phyloP scores from a whole-genome alignment of 2,113 vertebrate species.

The Boleophthalmus pectinirostris region DNA sequence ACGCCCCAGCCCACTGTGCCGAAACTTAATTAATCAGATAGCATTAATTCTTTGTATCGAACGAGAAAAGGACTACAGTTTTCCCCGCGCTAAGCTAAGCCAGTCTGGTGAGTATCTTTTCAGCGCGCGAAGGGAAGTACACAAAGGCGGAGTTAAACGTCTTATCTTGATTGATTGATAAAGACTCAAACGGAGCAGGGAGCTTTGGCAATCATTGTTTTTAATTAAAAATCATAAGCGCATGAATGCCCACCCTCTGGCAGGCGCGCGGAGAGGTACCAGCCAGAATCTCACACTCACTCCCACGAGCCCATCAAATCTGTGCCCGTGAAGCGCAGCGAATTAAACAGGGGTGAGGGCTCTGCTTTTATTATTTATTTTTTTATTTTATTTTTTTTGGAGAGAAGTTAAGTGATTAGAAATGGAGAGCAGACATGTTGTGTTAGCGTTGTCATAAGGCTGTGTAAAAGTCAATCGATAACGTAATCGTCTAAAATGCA shows the following conservation, averaged over 20 bases:
- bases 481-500: too few relatives aligned
- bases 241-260: constrained; percentile 45
- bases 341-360: constrained; percentile 8
- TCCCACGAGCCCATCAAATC: constrained; percentile 5
- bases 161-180: constrained; percentile 57
- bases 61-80: constrained; percentile 20
- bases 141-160: constrained; percentile 29
- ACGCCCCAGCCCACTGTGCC: constrained; percentile 16
- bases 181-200: constrained; percentile 40
- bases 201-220: constrained; percentile 48
- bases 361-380: background rate
- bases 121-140: constrained; percentile 25
- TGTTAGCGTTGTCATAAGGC: too few relatives aligned
- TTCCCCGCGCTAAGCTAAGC: constrained; percentile 12
- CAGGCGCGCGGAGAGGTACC: constrained; percentile 11
- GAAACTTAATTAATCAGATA: constrained; percentile 60
- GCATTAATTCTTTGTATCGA: constrained; percentile 40
- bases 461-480: background rate
- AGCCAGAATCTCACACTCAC: background rate
- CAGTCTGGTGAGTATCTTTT: constrained; percentile 18
- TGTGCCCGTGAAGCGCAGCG: background rate
- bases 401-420: background rate
- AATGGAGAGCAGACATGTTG: background rate
- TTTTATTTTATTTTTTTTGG: background rate
- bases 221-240: constrained; percentile 68